Base-by-base conservation (phyloP, 2,888 invertebrate genomes). In the Pogonocherus hispidulus region DNA sequence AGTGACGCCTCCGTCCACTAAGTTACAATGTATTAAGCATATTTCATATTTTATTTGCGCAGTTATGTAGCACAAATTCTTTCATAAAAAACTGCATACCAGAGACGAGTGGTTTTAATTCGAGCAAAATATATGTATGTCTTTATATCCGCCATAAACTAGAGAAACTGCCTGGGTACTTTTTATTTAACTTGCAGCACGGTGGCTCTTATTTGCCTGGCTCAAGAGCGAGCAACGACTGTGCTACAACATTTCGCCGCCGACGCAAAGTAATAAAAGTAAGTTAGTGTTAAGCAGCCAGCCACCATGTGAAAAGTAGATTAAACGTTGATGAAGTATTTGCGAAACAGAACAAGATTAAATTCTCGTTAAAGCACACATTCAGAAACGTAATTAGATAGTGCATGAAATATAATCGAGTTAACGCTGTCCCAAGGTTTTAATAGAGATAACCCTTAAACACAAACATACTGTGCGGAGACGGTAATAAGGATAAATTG, bases 301-400 rank as follows among this genome's bases (percentile, higher is more conserved):
- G 20, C 35, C 56, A 47, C 49, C 64, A 47, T 65, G 54, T 55
- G 64, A 60, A 65, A 69, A 65, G 56, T 69, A 62, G 47, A 69
- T 69, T 65, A 69, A 65, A 60, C 60, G 62, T 65, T 69, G 57
- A 69, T 62, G 68, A 65, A 68, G 64, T 67, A 65, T 66, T 62
- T 51, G 62, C 62, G 47, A 62, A 63, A 69, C 49, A 62, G 44
- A 69, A 69, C 65, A 51, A 66, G 65, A 69, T 65, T 69, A 65
- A 65, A 69, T 55, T 69, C 65, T 66, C 65, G 62, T 69, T 65
- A 65, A 54, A 32, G 56, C 62, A 51, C 65, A 62, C 69, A 65
- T 65, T 65, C 56, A 65, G 62, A 18, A 46, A 41, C 49, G 65
- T 65, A 69, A 69, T 69, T 69, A 51, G 62, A 69, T 69, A 69